These are phyloP conservation scores for Pseudomyrmex cubaensis DNA, from an alignment of 1,140 invertebrate genomes.

Conservation along the genomic window DNA sequence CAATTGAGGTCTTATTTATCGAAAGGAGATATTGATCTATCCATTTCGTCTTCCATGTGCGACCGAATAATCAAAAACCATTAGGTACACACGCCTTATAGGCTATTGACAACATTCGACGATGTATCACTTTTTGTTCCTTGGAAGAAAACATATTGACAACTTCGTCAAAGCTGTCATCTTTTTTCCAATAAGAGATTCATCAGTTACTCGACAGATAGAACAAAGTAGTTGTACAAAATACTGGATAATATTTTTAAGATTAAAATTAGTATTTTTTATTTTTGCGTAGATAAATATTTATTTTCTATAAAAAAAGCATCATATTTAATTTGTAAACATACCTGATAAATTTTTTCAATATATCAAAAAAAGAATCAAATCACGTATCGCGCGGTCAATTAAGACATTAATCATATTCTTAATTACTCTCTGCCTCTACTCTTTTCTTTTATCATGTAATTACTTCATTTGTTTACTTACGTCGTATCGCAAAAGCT, in stretches of 20 bases:
- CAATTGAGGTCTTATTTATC: constrained; percentile 24
- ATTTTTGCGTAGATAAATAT: too few species aligned
- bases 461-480: neutral
- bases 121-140: neutral
- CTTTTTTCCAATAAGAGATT: neutral
- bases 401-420: neutral
- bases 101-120: neutral
- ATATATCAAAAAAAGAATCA: too few species aligned
- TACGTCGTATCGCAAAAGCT: neutral
- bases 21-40: neutral
- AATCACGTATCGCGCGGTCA: neutral
- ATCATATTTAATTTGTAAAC: too few species aligned
- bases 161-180: neutral
- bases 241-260: neutral
- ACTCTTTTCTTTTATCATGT: neutral
- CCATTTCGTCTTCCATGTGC: neutral
- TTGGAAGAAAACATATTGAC: neutral
- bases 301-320: too few species aligned
- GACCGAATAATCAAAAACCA: constrained; percentile 8
- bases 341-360: too few species aligned
- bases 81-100: neutral
- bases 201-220: neutral
- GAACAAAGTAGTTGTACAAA: neutral
- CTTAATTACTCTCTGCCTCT: neutral
- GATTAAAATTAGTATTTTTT: neutral